Base-by-base conservation (phyloP, 35 echinoderm and acorn worm species). In the Ophiothrix spiculata region DNA sequence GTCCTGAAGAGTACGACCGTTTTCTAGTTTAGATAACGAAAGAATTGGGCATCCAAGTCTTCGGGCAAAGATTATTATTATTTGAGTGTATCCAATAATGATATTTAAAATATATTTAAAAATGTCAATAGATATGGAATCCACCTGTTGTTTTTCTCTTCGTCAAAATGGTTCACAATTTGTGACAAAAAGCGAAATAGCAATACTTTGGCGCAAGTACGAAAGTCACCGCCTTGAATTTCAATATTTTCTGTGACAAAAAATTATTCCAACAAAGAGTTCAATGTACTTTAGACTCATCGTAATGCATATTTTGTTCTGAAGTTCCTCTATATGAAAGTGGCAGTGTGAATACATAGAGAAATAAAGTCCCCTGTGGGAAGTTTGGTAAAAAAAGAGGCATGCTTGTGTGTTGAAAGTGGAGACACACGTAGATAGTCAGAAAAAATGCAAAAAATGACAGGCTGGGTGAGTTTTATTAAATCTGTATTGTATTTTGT, bases 301-400 rank as follows among this genome's bases (percentile, higher is more conserved):
- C 60, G 60, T 28, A 69, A 69, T 69, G 60, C 60, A 69, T 69
- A 69, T 69, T 69, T 69, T 69, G n/a, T n/a, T 69, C 60, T 28
- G 60, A 28, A 28, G 60, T 69, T 69, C 60, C 42, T n/a, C 60
- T 25, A 69, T 69, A 69, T 69, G 60, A 69, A 69, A 69, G 29
- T 69, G 60, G 60, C 60, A 69, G 17, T 69, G 16, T 69, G 17
- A 69, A 69, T 69, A 28, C 29, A n/a, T 28, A 12, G 60, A 25
- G n/a, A n/a, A n/a, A 69, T 69, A 28, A 15, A 69, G 60, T 69
- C 60, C 60, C 60, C 60, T n/a, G 23, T 69, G 60, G 60, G 60
- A 28, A 69, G 60, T n/a, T n/a, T n/a, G n/a, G n/a, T n/a, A n/a
- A n/a, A n/a, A n/a, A 49, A 49, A 49, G 19, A 49, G 42, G 19